Percentiles rank a stretch among this genome's conserved stretches.
These are phyloP conservation scores for Sciurus niger DNA, from an alignment of 2,113 vertebrate genomes.

Conservation along the genomic window DNA sequence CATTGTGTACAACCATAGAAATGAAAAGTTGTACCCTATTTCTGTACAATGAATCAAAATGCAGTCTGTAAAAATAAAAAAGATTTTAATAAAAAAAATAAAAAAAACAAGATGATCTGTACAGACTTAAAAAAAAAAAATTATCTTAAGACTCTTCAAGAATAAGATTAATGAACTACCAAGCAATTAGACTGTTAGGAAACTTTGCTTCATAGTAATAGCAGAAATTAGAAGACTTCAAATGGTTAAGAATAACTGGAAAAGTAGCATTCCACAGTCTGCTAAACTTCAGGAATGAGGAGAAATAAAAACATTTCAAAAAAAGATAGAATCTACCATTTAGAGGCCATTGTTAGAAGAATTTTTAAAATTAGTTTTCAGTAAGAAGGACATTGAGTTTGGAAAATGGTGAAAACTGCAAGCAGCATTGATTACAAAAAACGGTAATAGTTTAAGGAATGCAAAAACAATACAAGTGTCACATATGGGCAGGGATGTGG, in stretches of 20 bases:
- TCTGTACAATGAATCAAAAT: too few relatives aligned
- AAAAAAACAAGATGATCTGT: too few relatives aligned
- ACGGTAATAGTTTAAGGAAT: not conserved
- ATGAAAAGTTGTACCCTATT: too few relatives aligned
- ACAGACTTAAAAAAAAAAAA: not conserved
- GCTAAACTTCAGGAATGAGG: constrained; percentile 2
- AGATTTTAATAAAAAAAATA: too few relatives aligned
- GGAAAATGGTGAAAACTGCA: not conserved
- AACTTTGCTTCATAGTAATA: not conserved
- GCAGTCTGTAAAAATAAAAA: too few relatives aligned
- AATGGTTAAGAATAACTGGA: not conserved
- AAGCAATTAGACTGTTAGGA: not conserved
- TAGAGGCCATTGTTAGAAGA: not conserved
- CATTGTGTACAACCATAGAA: too few relatives aligned
- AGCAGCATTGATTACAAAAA: not conserved
- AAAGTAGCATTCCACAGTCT: not conserved
- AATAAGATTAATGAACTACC: not conserved
- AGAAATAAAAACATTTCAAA: not conserved
- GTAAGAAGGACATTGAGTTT: not conserved
- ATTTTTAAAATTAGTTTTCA: constrained; percentile 15
- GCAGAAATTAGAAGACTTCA: not conserved
- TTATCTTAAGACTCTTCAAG: constrained; percentile 28
- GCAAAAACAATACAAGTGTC: too few relatives aligned
- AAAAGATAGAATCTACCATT: not conserved
- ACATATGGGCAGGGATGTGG: too few relatives aligned